Evolutionary conservation across 2,113 vertebrate genomes (phyloP), one percentile per base, ranked within the genome.

Genomic region (Axis porcinus): DNA sequence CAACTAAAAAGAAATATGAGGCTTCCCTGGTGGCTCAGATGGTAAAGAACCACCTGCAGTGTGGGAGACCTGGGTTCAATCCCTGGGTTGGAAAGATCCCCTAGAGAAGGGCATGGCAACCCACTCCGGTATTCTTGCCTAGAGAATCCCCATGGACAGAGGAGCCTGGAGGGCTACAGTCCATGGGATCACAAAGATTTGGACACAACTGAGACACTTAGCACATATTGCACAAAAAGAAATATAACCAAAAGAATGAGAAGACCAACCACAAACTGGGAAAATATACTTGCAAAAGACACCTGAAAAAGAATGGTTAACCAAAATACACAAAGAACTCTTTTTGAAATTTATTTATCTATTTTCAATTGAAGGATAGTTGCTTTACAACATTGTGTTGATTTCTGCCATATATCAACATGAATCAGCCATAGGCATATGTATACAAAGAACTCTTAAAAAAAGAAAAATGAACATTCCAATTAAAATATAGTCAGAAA

Each of bases 121-220:
- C n/a, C 10, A 70, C n/a, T 40, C 19, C 67, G 40, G 67, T 70
- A 23, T 40, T 70, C 67, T 40, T 70, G 19, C n/a, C n/a, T 70
- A 13, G 19, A 70, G 67, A 70, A 70, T 12, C n/a, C 67, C 67
- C 67, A 6, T 23, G n/a, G 67, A 23, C 19, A 70, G 19, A 70
- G 67, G 5, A 70, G 12, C n/a, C 67, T 40, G 19, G 19, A 70
- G n/a, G 5, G 19, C 67, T 40, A 40, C n/a, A 70, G n/a, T 40
- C 67, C 10, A 40, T 40, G n/a, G n/a, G 5, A 13, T 0, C 0
- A 4, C 67, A 70, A 70, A 70, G 67, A 70, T n/a, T 40, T 1
- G 2, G 64, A 70, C 10, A 70, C 0, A 1, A 70, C 10, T 40
- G 67, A 70, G 67, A 0, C 19, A 70, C 67, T 70, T 13, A 12